Conservation (phyloP, 2,113 vertebrate genomes). For the Varanus komodoensis region DNA sequence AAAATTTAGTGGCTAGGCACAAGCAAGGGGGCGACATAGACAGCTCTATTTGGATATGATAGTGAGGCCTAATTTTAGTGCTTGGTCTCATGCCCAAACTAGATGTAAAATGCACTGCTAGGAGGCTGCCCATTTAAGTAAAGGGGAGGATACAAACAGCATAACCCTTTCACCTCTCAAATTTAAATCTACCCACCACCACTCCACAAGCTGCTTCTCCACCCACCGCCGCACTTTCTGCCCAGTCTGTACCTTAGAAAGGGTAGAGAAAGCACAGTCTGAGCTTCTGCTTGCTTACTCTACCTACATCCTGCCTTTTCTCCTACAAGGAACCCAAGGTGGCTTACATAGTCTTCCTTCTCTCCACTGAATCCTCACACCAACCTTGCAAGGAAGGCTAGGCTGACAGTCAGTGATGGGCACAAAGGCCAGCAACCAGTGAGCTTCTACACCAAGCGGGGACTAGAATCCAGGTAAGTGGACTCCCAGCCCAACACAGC, state of each 20-base stretch:
- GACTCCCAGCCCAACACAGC: too few species aligned
- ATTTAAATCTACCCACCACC: neutral
- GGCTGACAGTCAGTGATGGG: too few species aligned
- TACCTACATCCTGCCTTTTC: too few species aligned
- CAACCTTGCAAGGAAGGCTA: too few species aligned
- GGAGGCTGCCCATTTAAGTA: neutral
- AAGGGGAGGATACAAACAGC: neutral
- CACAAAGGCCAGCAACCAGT: too few species aligned
- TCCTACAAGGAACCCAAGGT: too few species aligned
- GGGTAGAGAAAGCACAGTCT: neutral
- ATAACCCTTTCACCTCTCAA: neutral
- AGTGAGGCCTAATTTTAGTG: neutral
- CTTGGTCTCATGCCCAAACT: neutral
- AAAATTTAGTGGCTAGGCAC: neutral
- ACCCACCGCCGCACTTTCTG: neutral
- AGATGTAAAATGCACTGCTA: neutral
- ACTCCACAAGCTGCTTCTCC: neutral
- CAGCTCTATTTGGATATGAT: neutral
- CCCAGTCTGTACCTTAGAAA: neutral
- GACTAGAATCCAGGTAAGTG: too few species aligned
- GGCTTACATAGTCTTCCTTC: too few species aligned
- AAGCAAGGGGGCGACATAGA: neutral
- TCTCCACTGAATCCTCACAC: too few species aligned
- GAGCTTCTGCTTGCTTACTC: too few species aligned
- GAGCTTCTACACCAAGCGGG: too few species aligned